These are phyloP conservation scores for Pollenia griseotomentosa DNA, from an alignment of 2,888 invertebrate species.

Conservation along the genomic window DNA sequence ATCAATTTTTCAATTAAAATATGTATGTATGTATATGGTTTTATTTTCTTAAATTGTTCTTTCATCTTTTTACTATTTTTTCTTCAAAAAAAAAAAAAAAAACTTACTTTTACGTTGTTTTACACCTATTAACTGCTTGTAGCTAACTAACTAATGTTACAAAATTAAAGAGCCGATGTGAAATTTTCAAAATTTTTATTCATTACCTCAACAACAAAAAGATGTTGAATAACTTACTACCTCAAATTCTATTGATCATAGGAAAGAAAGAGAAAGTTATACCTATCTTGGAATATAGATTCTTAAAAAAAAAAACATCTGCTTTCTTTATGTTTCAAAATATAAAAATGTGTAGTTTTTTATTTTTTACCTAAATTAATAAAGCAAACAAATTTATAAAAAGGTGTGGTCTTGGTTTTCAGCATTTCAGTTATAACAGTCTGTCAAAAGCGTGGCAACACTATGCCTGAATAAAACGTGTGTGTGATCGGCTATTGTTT, in stretches of 20 bases:
- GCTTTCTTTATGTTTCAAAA: neutral
- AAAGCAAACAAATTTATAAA: neutral
- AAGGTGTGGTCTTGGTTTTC: neutral
- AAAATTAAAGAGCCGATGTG: constrained; percentile 3
- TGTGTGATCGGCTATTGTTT: too few relatives aligned
- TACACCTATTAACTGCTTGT: constrained; percentile 39
- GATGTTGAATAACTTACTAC: too few relatives aligned
- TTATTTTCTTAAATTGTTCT: neutral
- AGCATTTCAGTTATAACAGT: neutral
- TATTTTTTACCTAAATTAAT: constrained; percentile 13
- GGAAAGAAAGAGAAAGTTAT: neutral
- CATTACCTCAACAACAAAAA: neutral
- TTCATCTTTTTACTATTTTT: constrained; percentile 5
- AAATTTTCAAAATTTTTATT: constrained; percentile 32
- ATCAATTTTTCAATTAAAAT: neutral
- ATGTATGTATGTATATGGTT: neutral
- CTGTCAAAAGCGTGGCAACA: too few relatives aligned
- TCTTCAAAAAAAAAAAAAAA: neutral
- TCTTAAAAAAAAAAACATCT: constrained; percentile 2
- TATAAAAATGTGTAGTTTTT: neutral
- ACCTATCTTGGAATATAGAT: neutral
- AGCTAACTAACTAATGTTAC: constrained; percentile 46
- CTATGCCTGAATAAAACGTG: too few relatives aligned
- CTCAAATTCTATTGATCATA: neutral
- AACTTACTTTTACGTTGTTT: constrained; percentile 17